phyloP scores from a whole-genome alignment of 2,113 vertebrate genomes.

The Daphoenositta chrysoptera region DNA sequence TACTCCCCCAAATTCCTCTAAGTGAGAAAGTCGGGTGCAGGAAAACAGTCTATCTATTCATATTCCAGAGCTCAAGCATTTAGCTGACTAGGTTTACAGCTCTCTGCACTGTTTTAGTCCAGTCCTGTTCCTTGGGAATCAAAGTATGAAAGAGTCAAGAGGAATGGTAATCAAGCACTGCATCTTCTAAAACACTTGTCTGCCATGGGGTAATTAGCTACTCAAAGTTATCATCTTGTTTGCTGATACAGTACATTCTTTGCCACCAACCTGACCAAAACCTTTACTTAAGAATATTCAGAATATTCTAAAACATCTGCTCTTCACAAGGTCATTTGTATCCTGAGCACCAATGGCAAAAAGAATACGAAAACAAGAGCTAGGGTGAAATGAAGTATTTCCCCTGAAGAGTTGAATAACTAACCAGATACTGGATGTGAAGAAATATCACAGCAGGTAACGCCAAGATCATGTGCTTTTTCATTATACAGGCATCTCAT shows the following conservation, averaged over 20 bases:
- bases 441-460: conserved; percentile 87
- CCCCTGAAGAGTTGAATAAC: conserved; percentile 32
- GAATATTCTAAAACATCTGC: not conserved
- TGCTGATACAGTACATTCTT: not conserved
- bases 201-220: not conserved
- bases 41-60: not conserved
- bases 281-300: not conserved
- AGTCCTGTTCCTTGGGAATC: not conserved
- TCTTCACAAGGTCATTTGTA: not conserved
- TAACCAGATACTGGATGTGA: conserved; percentile 72
- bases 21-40: not conserved
- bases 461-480: conserved; percentile 91
- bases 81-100: not conserved
- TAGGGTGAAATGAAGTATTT: not conserved
- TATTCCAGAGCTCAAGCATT: not conserved
- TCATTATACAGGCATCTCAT: conserved; percentile 79
- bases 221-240: not conserved
- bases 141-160: not conserved
- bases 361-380: not conserved
- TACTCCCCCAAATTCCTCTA: not conserved
- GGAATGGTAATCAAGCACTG: not conserved
- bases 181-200: not conserved
- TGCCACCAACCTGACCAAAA: not conserved
- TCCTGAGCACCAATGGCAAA: not conserved
- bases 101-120: not conserved